Evolutionary conservation across 2,797 vertebrate species (phyloP).

Genomic region (Spea hammondii): DNA sequence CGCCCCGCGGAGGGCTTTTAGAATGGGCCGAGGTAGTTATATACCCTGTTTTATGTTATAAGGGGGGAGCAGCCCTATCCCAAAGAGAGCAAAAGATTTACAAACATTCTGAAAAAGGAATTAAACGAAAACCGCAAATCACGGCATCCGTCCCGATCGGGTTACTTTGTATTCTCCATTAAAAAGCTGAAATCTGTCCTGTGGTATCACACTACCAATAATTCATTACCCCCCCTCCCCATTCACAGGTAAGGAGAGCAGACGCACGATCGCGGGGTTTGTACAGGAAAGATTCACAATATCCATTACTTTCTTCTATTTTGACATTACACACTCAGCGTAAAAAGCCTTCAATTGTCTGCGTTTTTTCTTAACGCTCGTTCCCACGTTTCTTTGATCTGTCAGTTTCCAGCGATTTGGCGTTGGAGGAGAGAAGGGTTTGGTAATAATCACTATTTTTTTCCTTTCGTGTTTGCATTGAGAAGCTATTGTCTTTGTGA

Average conservation of each 20-base stretch:
- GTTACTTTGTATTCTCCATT: not conserved
- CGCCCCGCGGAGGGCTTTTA: too few species aligned
- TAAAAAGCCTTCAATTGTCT: not conserved
- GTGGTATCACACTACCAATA: not conserved
- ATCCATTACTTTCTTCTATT: constrained; percentile 23
- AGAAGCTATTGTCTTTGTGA: not conserved
- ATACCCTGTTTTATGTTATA: too few species aligned
- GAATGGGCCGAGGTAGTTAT: too few species aligned
- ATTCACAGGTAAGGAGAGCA: not conserved
- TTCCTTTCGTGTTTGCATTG: not conserved
- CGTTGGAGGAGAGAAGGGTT: not conserved
- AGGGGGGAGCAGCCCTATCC: too few species aligned
- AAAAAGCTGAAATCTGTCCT: not conserved
- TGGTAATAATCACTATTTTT: not conserved
- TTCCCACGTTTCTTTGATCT: constrained; percentile 10
- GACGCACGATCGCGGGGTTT: not conserved
- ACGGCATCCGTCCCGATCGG: not conserved
- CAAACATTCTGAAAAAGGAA: not conserved
- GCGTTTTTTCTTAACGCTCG: not conserved
- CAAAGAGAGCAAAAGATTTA: too few species aligned
- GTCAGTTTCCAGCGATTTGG: not conserved
- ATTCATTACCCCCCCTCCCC: not conserved
- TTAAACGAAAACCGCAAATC: constrained; percentile 2
- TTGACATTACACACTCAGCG: constrained; percentile 8
- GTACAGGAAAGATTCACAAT: not conserved